Evolutionary conservation across 2,888 invertebrate species (phyloP).

Genomic region (Acleris cristana): DNA sequence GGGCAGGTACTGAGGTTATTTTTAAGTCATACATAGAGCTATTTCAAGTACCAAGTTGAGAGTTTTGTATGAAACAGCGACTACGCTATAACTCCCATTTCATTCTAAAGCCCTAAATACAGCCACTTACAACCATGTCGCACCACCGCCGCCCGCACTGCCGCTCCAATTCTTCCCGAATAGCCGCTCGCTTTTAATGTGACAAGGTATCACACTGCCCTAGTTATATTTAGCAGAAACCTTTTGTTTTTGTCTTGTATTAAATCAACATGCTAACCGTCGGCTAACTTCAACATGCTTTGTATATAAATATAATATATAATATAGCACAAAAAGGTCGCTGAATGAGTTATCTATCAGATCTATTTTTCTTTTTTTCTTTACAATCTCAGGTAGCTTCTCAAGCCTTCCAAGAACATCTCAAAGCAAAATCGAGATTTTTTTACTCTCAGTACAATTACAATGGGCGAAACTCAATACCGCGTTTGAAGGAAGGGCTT

Average conservation of each 20-base stretch:
- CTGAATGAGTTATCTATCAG: constrained; percentile 32
- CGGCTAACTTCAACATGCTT: no score
- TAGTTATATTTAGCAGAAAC: constrained; percentile 73
- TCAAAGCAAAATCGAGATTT: constrained; percentile 40
- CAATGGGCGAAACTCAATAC: constrained; percentile 61
- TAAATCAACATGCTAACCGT: constrained; percentile 29
- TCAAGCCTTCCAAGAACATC: constrained; percentile 45
- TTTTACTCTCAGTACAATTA: constrained; percentile 33
- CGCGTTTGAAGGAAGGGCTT: constrained; percentile 46
- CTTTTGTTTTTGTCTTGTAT: constrained; percentile 55
- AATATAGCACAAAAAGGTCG: neutral
- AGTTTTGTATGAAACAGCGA: constrained; percentile 5
- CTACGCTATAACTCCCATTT: constrained; percentile 16
- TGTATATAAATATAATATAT: no score
- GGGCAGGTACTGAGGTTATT: no score
- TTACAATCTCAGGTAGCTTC: constrained; percentile 27
- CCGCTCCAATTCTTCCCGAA: constrained; percentile 53
- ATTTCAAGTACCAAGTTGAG: no score
- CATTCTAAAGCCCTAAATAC: constrained; percentile 41
- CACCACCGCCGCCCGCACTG: constrained; percentile 54
- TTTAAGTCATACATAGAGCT: no score
- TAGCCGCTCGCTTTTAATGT: constrained; percentile 49
- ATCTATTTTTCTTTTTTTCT: constrained; percentile 16
- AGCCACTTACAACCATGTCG: constrained; percentile 70
- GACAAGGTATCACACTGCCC: constrained; percentile 64